A percentile compares a stretch with the other conserved stretches of the same genome.
phyloP scores from a whole-genome alignment of 2,797 vertebrate genomes.

The Spondyliosoma cantharus region DNA sequence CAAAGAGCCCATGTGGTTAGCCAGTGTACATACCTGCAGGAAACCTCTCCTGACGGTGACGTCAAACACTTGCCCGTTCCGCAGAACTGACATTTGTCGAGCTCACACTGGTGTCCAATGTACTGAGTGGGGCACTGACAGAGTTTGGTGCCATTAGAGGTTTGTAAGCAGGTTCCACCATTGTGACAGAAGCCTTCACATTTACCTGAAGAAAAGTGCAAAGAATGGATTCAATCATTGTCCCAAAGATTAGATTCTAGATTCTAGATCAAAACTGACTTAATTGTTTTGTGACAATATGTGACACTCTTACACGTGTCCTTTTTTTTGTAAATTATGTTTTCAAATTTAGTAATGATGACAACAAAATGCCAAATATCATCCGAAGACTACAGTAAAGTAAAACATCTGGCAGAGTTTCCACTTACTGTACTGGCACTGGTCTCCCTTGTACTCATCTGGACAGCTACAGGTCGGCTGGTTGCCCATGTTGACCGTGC shows the following conservation, averaged over 20 bases:
- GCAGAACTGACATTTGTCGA: slow-evolving; percentile 90
- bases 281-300: background rate
- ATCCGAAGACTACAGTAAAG: background rate
- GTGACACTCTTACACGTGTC: background rate
- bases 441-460: slow-evolving; percentile 88
- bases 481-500: slow-evolving; percentile 93
- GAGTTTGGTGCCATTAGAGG: slow-evolving; percentile 83
- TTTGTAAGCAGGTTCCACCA: slow-evolving; percentile 89
- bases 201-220: slow-evolving; percentile 77
- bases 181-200: slow-evolving; percentile 92
- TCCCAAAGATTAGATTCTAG: background rate
- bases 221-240: background rate
- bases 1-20: background rate
- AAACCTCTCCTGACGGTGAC: slow-evolving; percentile 84
- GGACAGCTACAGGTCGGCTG: slow-evolving; percentile 93
- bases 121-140: slow-evolving; percentile 88
- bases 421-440: slow-evolving; percentile 96
- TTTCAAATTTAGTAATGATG: background rate
- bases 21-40: slow-evolving; percentile 87
- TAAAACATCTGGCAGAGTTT: background rate
- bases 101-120: slow-evolving; percentile 87
- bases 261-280: too few relatives aligned
- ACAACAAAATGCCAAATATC: background rate
- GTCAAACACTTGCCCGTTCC: slow-evolving; percentile 85
- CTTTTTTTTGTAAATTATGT: background rate